phyloP scores from a whole-genome alignment of 2,888 invertebrate genomes.

The Troides helena region DNA sequence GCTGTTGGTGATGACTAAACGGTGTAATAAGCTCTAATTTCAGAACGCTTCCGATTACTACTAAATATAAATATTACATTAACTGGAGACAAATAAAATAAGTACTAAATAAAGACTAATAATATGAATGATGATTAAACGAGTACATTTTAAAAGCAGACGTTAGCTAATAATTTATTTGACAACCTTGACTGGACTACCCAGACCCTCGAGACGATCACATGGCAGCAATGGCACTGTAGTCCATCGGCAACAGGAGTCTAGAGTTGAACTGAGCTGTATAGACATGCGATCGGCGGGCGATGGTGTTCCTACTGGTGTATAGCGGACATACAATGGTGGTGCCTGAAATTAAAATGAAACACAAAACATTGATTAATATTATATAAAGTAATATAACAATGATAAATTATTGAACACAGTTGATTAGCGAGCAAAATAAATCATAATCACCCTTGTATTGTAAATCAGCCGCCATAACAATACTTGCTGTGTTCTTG shows the following conservation, averaged over 20 bases:
- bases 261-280: slow-evolving; percentile 56
- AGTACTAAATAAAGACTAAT: no score
- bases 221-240: slow-evolving; percentile 56
- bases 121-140: no score
- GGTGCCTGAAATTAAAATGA: slow-evolving; percentile 47
- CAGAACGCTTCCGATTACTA: no score
- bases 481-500: no score
- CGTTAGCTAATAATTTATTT: not conserved
- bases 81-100: no score
- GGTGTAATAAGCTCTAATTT: no score
- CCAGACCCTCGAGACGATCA: slow-evolving; percentile 61
- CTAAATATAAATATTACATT: no score
- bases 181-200: slow-evolving; percentile 59
- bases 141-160: not conserved
- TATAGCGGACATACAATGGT: slow-evolving; percentile 63
- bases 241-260: slow-evolving; percentile 68
- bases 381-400: not conserved
- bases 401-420: not conserved
- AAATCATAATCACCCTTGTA: no score
- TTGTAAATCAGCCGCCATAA: no score
- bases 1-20: no score
- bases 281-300: slow-evolving; percentile 66
- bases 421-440: no score
- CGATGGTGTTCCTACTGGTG: slow-evolving; percentile 54
- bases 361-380: not conserved